Percentiles rank a stretch among this genome's conserved stretches.
These are phyloP conservation scores for Amorpha juglandis DNA, from an alignment of 2,888 invertebrate species.

Conservation along the genomic window DNA sequence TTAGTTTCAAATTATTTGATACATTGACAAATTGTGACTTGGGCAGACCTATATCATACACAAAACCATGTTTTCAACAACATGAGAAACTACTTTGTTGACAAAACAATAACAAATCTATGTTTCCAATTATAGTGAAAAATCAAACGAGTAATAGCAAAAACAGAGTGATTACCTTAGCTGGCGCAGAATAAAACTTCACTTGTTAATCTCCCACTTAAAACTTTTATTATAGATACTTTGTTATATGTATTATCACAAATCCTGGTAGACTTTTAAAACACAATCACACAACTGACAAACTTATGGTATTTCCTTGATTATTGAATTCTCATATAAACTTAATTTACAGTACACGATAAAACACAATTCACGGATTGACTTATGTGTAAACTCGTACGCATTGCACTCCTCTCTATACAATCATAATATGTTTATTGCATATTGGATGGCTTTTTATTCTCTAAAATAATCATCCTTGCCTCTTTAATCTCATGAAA, in stretches of 20 bases:
- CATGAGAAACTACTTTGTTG: neutral
- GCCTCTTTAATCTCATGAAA: constrained; percentile 80
- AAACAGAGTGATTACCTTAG: constrained; percentile 65
- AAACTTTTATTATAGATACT: constrained; percentile 85
- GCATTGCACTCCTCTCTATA: constrained; percentile 78
- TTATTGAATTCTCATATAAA: constrained; percentile 82
- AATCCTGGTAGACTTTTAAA: constrained; percentile 89
- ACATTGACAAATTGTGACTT: neutral
- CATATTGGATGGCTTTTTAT: constrained; percentile 82
- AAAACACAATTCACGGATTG: constrained; percentile 80
- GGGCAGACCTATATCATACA: neutral
- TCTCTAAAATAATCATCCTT: constrained; percentile 71
- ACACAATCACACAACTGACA: constrained; percentile 87
- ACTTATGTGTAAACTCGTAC: constrained; percentile 79
- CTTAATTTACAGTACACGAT: constrained; percentile 85
- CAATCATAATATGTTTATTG: constrained; percentile 79
- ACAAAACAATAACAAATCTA: constrained; percentile 11
- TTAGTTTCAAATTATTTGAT: no score
- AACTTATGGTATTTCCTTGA: constrained; percentile 80
- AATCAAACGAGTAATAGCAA: constrained; percentile 29
- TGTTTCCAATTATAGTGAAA: neutral
- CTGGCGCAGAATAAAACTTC: constrained; percentile 80
- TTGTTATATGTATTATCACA: constrained; percentile 90
- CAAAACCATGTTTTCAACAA: neutral
- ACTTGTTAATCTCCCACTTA: constrained; percentile 83